Evolutionary conservation across 1,140 invertebrate genomes (phyloP).

Genomic region (Hylaeus anthracinus): DNA sequence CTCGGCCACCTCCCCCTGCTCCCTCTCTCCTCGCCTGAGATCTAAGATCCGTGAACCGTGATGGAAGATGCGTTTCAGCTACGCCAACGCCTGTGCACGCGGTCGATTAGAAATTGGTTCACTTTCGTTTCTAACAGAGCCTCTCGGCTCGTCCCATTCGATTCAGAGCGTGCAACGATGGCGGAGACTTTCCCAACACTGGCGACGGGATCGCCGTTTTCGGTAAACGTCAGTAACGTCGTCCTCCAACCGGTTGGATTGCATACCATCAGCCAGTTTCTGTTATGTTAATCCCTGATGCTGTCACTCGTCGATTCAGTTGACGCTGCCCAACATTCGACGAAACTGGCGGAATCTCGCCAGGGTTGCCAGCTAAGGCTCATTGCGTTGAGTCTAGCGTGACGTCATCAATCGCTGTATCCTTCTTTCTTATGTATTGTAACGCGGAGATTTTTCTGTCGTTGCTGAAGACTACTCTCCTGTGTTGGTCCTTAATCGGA

Average conservation of each 20-base stretch:
- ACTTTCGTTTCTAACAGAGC: conserved; percentile 39
- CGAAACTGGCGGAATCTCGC: too few species aligned
- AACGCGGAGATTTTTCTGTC: too few species aligned
- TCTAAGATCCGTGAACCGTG: conserved; percentile 28
- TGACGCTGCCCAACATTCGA: too few species aligned
- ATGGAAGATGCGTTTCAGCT: conserved; percentile 18
- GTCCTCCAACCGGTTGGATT: too few species aligned
- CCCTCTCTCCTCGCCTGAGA: background rate
- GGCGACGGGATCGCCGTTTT: background rate
- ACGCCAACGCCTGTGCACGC: background rate
- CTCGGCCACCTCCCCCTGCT: conserved; percentile 20
- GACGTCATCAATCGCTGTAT: too few species aligned
- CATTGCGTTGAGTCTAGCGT: too few species aligned
- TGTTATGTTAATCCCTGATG: too few species aligned
- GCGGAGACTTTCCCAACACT: conserved; percentile 17
- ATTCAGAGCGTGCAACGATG: conserved; percentile 24
- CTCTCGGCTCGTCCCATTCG: background rate
- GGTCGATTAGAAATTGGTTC: conserved; percentile 60
- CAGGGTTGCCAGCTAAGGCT: too few species aligned
- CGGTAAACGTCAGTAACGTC: background rate
- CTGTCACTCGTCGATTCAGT: too few species aligned
- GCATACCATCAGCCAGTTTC: background rate
- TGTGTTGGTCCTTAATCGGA: too few species aligned
- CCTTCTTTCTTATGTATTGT: too few species aligned
- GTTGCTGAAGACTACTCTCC: too few species aligned